A percentile compares a stretch with the other conserved stretches of the same genome.
These are phyloP conservation scores for Entomyzon cyanotis DNA, from an alignment of 2,113 vertebrate species.

Conservation along the genomic window DNA sequence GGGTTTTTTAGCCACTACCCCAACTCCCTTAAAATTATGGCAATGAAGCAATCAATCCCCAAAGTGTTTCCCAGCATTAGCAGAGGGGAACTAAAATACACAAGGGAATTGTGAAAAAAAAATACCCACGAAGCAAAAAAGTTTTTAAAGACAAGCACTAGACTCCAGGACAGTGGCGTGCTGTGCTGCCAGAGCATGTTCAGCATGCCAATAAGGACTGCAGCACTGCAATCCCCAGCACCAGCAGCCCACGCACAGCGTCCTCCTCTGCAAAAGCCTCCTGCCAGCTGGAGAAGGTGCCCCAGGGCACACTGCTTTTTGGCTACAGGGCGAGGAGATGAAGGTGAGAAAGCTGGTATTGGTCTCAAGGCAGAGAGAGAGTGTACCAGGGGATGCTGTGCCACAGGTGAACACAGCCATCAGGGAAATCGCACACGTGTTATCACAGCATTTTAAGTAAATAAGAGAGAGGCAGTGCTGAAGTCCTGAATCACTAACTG, in stretches of 20 bases:
- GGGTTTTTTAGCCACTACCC: not conserved
- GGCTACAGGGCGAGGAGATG: fast-evolving
- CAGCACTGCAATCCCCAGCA: conserved; percentile 37
- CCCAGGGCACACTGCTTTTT: not conserved
- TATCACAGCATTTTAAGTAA: not conserved
- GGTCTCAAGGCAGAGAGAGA: fast-evolving
- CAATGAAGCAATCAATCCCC: not conserved
- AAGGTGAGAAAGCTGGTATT: not conserved
- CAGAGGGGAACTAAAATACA: not conserved
- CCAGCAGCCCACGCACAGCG: not conserved
- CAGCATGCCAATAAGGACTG: conserved; percentile 45
- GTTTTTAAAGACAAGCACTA: not conserved
- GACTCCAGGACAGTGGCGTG: not conserved
- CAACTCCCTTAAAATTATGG: not conserved
- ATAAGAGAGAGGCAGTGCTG: not conserved
- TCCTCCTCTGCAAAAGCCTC: not conserved
- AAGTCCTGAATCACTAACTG: not conserved
- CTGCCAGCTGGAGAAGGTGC: not conserved
- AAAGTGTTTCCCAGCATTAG: not conserved
- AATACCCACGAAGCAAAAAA: not conserved
- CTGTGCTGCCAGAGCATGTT: not conserved
- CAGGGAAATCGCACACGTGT: not conserved
- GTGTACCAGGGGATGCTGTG: not conserved
- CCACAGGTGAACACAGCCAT: fast-evolving
- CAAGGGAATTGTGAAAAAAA: not conserved